A percentile compares a stretch with the other conserved stretches of the same genome.
These are phyloP conservation scores for Phalangium opilio DNA, from an alignment of 2,888 invertebrate genomes.

Conservation along the genomic window DNA sequence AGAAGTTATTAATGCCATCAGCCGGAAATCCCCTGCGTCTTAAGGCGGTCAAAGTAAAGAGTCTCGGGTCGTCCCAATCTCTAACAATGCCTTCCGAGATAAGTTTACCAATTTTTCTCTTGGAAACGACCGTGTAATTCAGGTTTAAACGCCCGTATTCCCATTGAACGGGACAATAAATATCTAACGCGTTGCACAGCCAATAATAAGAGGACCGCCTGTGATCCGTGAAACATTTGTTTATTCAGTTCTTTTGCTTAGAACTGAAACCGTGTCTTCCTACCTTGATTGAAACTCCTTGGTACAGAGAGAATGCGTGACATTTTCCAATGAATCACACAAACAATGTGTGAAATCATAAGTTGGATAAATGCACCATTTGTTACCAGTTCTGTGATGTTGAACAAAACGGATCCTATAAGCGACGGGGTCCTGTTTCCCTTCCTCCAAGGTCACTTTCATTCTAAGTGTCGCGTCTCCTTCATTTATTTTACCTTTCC, in stretches of 20 bases:
- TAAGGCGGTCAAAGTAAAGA: slow-evolving; percentile 88
- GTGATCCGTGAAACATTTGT: no score
- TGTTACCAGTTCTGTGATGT: slow-evolving; percentile 79
- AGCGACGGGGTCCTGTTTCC: slow-evolving; percentile 98
- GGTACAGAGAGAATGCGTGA: slow-evolving; percentile 96
- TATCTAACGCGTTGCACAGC: slow-evolving; percentile 89
- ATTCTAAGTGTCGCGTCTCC: slow-evolving; percentile 89
- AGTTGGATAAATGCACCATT: slow-evolving; percentile 99
- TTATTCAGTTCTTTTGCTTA: no score
- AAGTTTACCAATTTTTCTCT: slow-evolving; percentile 90
- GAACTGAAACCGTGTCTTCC: no score
- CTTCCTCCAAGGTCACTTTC: slow-evolving; percentile 92
- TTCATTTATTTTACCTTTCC: slow-evolving; percentile 88
- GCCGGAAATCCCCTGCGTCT: slow-evolving; percentile 85
- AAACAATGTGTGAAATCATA: slow-evolving; percentile 99
- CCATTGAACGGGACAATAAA: slow-evolving; percentile 99
- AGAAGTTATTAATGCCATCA: slow-evolving; percentile 86
- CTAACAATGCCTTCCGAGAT: slow-evolving; percentile 60
- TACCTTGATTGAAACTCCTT: slow-evolving; percentile 93
- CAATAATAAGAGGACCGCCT: slow-evolving; percentile 94
- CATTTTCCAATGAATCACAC: slow-evolving; percentile 95
- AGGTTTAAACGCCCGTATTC: slow-evolving; percentile 95
- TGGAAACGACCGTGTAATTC: slow-evolving; percentile 93
- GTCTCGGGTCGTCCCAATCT: slow-evolving; percentile 95
- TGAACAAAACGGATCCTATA: slow-evolving; percentile 89